Base-by-base conservation (phyloP, 2,113 vertebrate genomes). In the Fukomys damarensis region DNA sequence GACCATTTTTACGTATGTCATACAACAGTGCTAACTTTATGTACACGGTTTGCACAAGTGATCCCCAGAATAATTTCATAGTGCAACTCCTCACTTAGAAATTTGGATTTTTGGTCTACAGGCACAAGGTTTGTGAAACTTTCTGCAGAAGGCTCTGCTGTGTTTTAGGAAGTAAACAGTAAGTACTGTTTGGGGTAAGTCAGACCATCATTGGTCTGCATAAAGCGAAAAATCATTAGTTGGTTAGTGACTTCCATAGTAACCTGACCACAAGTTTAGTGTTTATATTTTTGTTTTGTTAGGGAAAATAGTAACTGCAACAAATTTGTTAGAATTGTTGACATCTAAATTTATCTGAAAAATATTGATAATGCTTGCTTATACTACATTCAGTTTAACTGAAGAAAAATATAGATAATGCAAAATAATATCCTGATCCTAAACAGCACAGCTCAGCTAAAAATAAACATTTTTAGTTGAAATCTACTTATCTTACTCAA, bases 281-380 rank as follows among this genome's bases (percentile, higher is more conserved):
- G 8, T 54, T 54, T 74, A n/a, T 28, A 86, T 91, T 86, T 5
- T 28, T 66, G 12, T 38, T 96, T 94, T 92, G 63, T 76, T 43
- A 96, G 66, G 52, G 11, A 79, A 93, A 92, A 76, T 28, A 52
- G 76, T 79, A 58, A 56, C 14, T 54, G 0, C 0, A 35, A 68
- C 7, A 8, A 70, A 97, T 86, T 86, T 82, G 38, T 43, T n/a
- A 5, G 54, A 59, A 54, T 17, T 96, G 85, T 86, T 56, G 56
- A 86, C 41, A 12, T 54, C 76, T 68, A 92, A 86, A 8, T 56
- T 56, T 95, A 63, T 38, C 83, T 91, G 77, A 66, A 95, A 97
- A 92, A 76, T 52, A 89, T 1, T 85, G 43, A 65, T 72, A 61
- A 56, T 79, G 66, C 22, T 87, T 87, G 13, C 5, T 81, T 35